Conservation (phyloP, 1,140 invertebrate species). For the Aradophagus sp. region DNA sequence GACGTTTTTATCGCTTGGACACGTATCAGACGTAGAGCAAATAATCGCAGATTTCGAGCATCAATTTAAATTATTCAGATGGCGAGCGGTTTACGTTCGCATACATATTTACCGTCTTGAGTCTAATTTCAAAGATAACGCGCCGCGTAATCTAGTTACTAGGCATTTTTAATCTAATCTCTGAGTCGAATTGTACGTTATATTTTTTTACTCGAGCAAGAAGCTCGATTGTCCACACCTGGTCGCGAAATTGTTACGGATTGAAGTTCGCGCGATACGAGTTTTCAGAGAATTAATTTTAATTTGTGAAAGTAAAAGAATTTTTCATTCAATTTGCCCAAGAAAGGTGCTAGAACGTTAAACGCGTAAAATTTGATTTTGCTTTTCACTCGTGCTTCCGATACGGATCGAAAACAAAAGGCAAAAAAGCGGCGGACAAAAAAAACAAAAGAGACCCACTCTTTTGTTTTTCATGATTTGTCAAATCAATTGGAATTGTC, state of each 20-base stretch:
- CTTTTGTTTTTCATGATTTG: slow-evolving; percentile 3
- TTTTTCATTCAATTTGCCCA: too few species aligned
- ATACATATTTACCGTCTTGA: slow-evolving; percentile 65
- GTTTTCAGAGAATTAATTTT: too few species aligned
- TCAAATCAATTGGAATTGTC: slow-evolving; percentile 22
- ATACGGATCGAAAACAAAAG: too few species aligned
- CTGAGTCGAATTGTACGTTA: slow-evolving; percentile 64
- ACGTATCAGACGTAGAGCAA: slow-evolving; percentile 25
- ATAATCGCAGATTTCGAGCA: slow-evolving; percentile 25
- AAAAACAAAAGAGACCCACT: too few species aligned
- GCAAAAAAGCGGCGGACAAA: too few species aligned
- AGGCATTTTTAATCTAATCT: slow-evolving; percentile 76
- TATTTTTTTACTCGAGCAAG: slow-evolving; percentile 27
- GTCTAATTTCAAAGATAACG: slow-evolving; percentile 74
- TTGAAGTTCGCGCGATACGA: not conserved
- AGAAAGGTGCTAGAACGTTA: too few species aligned
- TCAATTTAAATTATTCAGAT: slow-evolving; percentile 43
- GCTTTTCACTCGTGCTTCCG: too few species aligned
- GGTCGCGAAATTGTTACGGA: not conserved
- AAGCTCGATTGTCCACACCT: slow-evolving; percentile 1
- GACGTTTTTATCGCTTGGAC: slow-evolving; percentile 26
- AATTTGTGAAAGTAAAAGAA: too few species aligned
- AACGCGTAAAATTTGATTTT: too few species aligned
- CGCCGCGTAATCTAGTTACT: slow-evolving; percentile 74
- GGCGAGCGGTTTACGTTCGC: slow-evolving; percentile 5